Evolutionary conservation across 2,888 invertebrate genomes (phyloP).

Genomic region (Pocota personata): DNA sequence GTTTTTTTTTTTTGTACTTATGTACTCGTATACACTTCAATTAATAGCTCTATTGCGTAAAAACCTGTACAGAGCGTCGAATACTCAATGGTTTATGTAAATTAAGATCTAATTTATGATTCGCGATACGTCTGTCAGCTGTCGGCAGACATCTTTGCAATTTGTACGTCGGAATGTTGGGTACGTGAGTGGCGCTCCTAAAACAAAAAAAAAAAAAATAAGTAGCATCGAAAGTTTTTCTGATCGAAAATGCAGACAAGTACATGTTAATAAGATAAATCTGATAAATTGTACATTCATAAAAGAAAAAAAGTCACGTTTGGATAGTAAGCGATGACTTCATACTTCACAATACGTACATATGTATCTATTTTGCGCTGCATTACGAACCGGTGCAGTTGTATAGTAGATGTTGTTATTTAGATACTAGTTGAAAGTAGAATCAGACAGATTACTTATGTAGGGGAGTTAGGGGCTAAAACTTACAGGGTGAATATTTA

Average conservation of each 20-base stretch:
- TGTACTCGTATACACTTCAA: background rate
- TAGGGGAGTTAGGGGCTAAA: too few relatives aligned
- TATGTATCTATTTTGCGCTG: background rate
- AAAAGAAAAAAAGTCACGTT: background rate
- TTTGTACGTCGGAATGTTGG: background rate
- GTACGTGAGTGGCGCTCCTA: constrained; percentile 30
- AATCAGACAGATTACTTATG: too few relatives aligned
- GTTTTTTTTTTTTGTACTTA: background rate
- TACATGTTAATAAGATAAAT: background rate
- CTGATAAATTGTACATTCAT: background rate
- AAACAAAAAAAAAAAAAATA: background rate
- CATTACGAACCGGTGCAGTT: background rate
- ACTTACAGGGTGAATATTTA: too few relatives aligned
- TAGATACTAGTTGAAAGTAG: too few relatives aligned
- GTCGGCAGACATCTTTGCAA: background rate
- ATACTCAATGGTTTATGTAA: constrained; percentile 1
- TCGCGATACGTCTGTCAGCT: background rate
- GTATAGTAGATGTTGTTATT: background rate
- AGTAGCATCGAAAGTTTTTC: background rate
- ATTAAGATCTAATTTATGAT: background rate
- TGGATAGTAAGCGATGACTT: background rate
- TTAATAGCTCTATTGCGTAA: background rate
- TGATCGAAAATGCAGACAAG: background rate
- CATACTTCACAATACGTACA: background rate
- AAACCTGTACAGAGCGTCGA: background rate